Base-by-base conservation (phyloP, 2,797 vertebrate genomes). In the Octomys mimax region DNA sequence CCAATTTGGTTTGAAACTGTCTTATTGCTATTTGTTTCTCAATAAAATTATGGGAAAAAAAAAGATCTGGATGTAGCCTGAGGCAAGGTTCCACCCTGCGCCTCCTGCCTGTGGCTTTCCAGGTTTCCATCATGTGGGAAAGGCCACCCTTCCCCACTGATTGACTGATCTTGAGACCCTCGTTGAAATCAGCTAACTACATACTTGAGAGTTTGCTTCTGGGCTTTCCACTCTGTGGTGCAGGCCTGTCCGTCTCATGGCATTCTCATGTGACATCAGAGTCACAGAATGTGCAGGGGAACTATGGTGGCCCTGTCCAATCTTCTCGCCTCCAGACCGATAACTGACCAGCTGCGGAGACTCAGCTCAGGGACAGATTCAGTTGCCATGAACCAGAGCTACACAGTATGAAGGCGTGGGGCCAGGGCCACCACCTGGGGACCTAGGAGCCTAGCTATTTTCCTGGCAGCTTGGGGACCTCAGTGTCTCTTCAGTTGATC, bases 141-240 rank as follows among this genome's bases (percentile, higher is more conserved):
- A 57, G 57, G 49, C 9, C 4, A 22, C 9, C 42, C 0, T 66
- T 73, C 52, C 61, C 52, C 71, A 31, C 6, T 14, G 22, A 70
- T 57, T 46, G 36, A 31, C 59, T 46, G 36, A 31, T 61, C 49
- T 49, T 31, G 24, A 33, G 59, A 24, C 9, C 39, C 46, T 82
- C 22, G 8, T 5, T 12, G 6, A 71, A 61, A 80, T 19, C 57
- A 18, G 0, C 1, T 18, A 52, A 21, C 31, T 6, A 0, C 33
- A 5, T 42, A 39, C 49, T 87, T 39, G 39, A 78, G 59, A 54
- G 39, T 61, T 86, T 70, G 59, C 49, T 28, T 83, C 62, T 54
- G 52, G 59, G n/a, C 18, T 77, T 2, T 87, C 21, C 59, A 0
- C 59, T 66, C 75, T 36, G 24, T 75, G 24, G 8, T 24, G 0